These are phyloP conservation scores for Lottia gigantea DNA, from an alignment of 2,888 invertebrate species.

Conservation along the genomic window DNA sequence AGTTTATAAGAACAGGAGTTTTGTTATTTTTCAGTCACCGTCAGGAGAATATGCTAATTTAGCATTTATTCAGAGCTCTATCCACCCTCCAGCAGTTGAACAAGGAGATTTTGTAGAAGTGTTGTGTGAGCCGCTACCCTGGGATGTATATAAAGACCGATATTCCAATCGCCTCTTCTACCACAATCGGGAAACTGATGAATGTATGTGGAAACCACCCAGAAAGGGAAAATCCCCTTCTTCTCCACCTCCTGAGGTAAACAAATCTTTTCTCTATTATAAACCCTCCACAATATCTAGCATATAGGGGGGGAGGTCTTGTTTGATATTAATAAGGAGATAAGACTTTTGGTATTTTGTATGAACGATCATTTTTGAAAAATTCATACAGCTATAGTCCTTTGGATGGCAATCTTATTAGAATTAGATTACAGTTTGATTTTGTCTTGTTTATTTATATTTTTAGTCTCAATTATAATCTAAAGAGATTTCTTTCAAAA, in stretches of 20 bases:
- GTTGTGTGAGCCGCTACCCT: constrained; percentile 40
- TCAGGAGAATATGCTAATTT: constrained; percentile 26
- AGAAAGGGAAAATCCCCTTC: constrained; percentile 22
- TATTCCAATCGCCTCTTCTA: constrained; percentile 63
- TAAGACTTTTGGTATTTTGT: no score
- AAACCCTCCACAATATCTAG: no score
- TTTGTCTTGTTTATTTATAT: no score
- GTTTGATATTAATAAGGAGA: no score
- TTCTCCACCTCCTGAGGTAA: constrained; percentile 1
- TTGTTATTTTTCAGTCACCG: constrained; percentile 14
- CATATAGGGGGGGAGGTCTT: no score
- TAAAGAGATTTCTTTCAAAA: no score
- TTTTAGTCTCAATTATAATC: no score
- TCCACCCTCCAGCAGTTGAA: constrained; percentile 23
- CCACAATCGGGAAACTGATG: constrained; percentile 62
- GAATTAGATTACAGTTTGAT: no score
- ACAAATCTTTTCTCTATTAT: neutral
- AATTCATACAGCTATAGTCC: no score
- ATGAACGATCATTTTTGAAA: no score
- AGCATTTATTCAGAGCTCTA: constrained; percentile 24
- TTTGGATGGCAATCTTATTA: no score
- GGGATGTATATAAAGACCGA: constrained; percentile 66
- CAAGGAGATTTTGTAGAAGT: constrained; percentile 28
- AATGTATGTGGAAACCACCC: constrained; percentile 69
- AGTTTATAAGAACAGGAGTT: neutral